Conservation (phyloP, 2,113 vertebrate species). For the Neolamprologus sp. region DNA sequence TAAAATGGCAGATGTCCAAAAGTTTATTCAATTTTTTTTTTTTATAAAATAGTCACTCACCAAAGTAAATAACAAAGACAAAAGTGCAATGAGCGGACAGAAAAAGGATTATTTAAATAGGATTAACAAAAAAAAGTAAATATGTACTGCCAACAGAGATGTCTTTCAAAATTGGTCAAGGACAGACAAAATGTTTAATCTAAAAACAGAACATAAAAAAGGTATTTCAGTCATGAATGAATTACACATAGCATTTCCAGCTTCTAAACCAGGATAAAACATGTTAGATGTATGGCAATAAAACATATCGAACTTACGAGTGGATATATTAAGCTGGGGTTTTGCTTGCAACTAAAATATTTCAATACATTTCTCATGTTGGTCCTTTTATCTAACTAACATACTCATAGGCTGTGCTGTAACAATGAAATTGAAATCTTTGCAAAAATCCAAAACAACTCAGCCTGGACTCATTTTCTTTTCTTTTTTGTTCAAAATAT, state of each 20-base stretch:
- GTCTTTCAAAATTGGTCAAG: background rate
- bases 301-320: background rate
- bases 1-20: background rate
- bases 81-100: background rate
- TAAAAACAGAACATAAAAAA: background rate
- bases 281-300: background rate
- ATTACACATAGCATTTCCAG: background rate
- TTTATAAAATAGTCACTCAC: background rate
- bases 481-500: background rate
- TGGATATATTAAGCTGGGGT: background rate
- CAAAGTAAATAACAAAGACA: background rate
- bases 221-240: background rate
- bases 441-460: background rate
- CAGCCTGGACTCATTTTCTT: background rate
- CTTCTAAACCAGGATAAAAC: background rate
- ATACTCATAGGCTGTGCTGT: background rate
- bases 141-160: background rate
- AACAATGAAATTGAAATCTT: background rate
- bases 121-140: background rate
- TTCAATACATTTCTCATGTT: background rate
- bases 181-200: background rate
- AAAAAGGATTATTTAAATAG: background rate
- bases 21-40: background rate
- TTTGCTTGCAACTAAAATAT: background rate
- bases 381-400: background rate